Percentiles rank a stretch among this genome's conserved stretches.
Conservation (phyloP, 2,113 vertebrate species). For the Hypocryptadius cinnamomeus region DNA sequence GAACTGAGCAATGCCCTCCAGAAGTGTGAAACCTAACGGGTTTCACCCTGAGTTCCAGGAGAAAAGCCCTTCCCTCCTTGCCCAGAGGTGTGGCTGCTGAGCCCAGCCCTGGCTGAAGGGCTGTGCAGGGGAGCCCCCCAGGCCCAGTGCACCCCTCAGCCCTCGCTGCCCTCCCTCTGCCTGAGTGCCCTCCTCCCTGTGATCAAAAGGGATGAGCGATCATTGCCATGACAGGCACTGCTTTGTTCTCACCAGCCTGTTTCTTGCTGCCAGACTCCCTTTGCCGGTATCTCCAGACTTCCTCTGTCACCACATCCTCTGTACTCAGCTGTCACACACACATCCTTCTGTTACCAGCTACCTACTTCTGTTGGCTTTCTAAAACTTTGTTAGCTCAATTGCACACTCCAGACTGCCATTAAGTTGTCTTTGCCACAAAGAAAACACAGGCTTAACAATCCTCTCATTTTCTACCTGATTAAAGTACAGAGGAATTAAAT, state of each 20-base stretch:
- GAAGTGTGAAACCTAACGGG: not conserved
- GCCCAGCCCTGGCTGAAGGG: not conserved
- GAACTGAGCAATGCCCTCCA: not conserved
- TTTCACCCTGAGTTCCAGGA: not conserved
- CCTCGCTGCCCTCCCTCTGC: not conserved
- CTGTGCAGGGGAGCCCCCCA: rapidly evolving
- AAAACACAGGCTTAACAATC: slow-evolving; percentile 15
- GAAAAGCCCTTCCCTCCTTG: not conserved
- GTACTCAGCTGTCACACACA: not conserved
- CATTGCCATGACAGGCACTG: not conserved
- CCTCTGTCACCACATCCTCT: not conserved
- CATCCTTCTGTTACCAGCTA: not conserved
- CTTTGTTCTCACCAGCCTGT: slow-evolving; percentile 19
- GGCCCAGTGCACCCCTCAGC: not conserved
- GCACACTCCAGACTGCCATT: slow-evolving; percentile 12
- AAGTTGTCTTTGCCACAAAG: slow-evolving; percentile 35
- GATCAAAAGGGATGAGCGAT: slow-evolving; percentile 48
- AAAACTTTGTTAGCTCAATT: not conserved
- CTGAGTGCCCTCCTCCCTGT: not conserved
- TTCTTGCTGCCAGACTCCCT: slow-evolving; percentile 32
- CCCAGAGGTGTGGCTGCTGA: not conserved
- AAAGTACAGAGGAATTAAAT: not conserved
- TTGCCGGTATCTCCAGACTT: not conserved
- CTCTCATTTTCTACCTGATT: slow-evolving; percentile 30
- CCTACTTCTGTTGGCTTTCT: not conserved